Evolutionary conservation across 92 coral and sea anemone genomes (phyloP).

Genomic region (Umimayanthus chanpuru): DNA sequence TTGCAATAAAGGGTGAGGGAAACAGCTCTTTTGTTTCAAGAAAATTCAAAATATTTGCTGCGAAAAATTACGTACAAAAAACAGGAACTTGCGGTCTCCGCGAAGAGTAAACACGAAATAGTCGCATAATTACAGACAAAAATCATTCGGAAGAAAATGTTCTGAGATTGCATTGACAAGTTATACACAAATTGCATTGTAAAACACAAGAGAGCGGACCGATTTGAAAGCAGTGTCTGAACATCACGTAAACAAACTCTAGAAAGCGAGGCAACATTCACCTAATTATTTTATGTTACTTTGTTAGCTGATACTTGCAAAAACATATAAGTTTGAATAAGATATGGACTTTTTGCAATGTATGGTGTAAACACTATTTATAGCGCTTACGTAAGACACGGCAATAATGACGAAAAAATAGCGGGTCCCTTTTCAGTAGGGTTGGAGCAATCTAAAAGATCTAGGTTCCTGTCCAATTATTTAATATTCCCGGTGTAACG

Average conservation of each 20-base stretch:
- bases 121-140: not conserved
- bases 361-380: slow-evolving; percentile 15
- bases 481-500: not conserved
- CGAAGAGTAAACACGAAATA: slow-evolving; percentile 7
- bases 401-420: not conserved
- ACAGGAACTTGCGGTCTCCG: slow-evolving; percentile 35
- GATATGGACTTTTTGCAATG: not conserved
- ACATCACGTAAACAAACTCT: not conserved
- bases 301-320: not conserved
- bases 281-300: not conserved
- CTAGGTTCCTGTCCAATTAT: slow-evolving; percentile 3
- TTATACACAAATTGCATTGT: not conserved
- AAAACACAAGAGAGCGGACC: not conserved
- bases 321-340: not conserved
- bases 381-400: not conserved
- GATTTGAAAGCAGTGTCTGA: not conserved
- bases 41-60: slow-evolving; percentile 44
- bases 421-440: not conserved
- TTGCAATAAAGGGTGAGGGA: slow-evolving; percentile 1
- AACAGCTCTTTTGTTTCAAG: slow-evolving; percentile 32
- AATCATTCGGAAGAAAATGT: not conserved
- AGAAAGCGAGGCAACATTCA: not conserved
- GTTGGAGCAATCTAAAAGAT: not conserved
- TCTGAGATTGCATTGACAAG: slow-evolving; percentile 15
- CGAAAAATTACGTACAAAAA: slow-evolving; percentile 17